Base-by-base conservation (phyloP, 2,888 invertebrate genomes). In the Ceratothoa steindachneri region DNA sequence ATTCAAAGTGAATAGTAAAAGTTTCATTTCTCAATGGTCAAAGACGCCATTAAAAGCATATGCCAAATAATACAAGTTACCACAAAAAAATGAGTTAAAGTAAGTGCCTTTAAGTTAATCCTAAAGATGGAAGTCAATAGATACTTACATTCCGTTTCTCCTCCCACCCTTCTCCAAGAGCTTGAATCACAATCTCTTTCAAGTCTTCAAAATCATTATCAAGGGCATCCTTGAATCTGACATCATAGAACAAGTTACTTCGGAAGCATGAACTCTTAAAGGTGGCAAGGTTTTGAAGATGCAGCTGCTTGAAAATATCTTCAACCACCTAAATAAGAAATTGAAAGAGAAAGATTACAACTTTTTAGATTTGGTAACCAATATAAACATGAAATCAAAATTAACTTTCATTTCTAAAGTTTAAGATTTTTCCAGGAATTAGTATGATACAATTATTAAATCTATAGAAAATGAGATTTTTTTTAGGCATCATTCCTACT, bases 191-290 rank as follows among this genome's bases (percentile, higher is more conserved):
- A 85, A 93, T 95, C 15, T 88, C 87, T 73, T 89, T 89, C 75
- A 98, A 86, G 85, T 97, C 93, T 52, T 89, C 88, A 82, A 90
- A 90, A 74, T 93, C 91, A 85, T 95, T 90, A 75, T 90, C 88
- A 77, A 96, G 87, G 30, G 89, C 87, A 83, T 97, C 96, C 83
- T 93, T 91, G 85, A 92, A 95, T 69, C 90, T 88, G 70, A 99
- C 91, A 85, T 99, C 98, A 85, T 99, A 99, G 86, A 88, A 97
- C 30, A 99, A 87, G 87, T 99, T 99, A 79, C 89, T 86, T 73
- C 99, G 90, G 85, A 96, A 99, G 83, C 93, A 93, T 19, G 95
- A 91, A 9, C 90, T 90, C 85, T 92, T 91, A 83, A 93, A 97
- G 81, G 88, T 88, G 2, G 88, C 87, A 15, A 91, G 86, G 3